Evolutionary conservation across 2,888 invertebrate genomes (phyloP).

Genomic region (Lissonota sp.): DNA sequence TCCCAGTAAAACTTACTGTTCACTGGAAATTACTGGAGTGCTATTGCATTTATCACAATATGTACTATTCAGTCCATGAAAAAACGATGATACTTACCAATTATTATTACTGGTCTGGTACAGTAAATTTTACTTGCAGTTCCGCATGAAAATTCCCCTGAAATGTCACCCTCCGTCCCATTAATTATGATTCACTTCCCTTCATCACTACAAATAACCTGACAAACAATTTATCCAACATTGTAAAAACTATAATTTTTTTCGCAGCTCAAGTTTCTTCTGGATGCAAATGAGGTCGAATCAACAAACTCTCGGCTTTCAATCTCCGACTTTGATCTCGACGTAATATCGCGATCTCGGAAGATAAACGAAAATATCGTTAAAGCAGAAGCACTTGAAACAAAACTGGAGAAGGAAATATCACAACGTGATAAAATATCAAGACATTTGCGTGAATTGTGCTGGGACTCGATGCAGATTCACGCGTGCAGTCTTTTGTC

Average conservation of each 20-base stretch:
- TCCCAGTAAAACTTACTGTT: no score
- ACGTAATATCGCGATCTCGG: conserved; percentile 84
- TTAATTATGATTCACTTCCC: no score
- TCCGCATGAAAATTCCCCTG: no score
- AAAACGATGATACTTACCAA: no score
- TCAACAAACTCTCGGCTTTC: conserved; percentile 86
- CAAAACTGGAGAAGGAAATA: conserved; percentile 85
- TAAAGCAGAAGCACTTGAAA: conserved; percentile 84
- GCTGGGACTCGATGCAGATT: conserved; percentile 86
- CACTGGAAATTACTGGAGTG: no score
- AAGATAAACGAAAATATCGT: conserved; percentile 81
- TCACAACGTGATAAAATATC: conserved; percentile 86
- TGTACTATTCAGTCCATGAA: no score
- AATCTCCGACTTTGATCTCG: conserved; percentile 87
- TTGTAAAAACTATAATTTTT: not conserved
- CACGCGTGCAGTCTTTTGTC: conserved; percentile 82
- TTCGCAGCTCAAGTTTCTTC: conserved; percentile 76
- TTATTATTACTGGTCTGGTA: no score
- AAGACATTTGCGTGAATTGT: conserved; percentile 85
- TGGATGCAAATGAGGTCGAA: conserved; percentile 86
- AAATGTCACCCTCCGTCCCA: no score
- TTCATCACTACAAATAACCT: no score
- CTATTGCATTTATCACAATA: no score
- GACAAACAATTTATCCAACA: no score
- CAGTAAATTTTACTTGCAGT: no score